Percentiles rank a stretch among this genome's conserved stretches.
Evolutionary conservation across 2,113 vertebrate genomes (phyloP).

Genomic region (Brachionichthys hirsutus): DNA sequence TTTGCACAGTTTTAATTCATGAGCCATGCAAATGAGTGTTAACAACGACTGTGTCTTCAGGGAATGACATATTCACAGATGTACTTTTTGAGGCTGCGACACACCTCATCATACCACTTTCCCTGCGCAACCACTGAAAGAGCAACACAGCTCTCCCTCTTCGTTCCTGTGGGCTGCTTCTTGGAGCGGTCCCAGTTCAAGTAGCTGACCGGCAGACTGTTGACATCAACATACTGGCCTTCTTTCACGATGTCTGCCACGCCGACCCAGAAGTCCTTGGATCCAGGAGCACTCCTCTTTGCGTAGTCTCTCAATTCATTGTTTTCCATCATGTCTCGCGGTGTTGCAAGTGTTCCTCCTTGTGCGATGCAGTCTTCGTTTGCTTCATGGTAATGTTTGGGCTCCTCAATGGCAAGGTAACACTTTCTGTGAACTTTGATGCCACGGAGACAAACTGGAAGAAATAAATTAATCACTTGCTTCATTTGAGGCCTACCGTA

Average conservation of each 20-base stretch:
- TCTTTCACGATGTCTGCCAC: slow-evolving; percentile 90
- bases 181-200: slow-evolving; percentile 89
- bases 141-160: slow-evolving; percentile 88
- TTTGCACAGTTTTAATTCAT: slow-evolving; percentile 23
- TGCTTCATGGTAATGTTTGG: slow-evolving; percentile 92
- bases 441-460: slow-evolving; percentile 93
- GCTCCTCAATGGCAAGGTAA: slow-evolving; percentile 84
- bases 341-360: slow-evolving; percentile 89
- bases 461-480: slow-evolving; percentile 1
- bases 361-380: slow-evolving; percentile 96
- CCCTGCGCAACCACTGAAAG: slow-evolving; percentile 87
- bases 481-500: slow-evolving; percentile 1
- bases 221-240: slow-evolving; percentile 93
- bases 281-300: slow-evolving; percentile 80
- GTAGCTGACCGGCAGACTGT: slow-evolving; percentile 84
- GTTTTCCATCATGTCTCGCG: slow-evolving; percentile 84
- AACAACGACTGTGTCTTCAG: slow-evolving; percentile 50
- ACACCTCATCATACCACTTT: slow-evolving; percentile 91
- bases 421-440: slow-evolving; percentile 92
- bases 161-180: slow-evolving; percentile 89
- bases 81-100: slow-evolving; percentile 89
- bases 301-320: slow-evolving; percentile 84
- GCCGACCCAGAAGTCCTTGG: slow-evolving; percentile 91
- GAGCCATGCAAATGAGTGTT: slow-evolving; percentile 15
- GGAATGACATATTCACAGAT: slow-evolving; percentile 95